phyloP scores from a whole-genome alignment of 2,888 invertebrate genomes.

The Sarcophaga carnaria region DNA sequence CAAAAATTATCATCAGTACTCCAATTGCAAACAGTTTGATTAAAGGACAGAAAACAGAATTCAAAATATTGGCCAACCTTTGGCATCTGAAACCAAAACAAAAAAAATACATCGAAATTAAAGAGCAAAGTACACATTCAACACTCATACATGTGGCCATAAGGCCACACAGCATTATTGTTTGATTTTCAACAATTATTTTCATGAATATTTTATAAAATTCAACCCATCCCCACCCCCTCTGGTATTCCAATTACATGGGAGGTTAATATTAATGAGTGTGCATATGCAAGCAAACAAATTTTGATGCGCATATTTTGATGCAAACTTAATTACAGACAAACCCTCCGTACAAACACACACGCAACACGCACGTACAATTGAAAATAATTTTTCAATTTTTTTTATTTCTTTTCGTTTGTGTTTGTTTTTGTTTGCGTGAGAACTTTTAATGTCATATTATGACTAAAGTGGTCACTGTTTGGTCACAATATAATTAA shows the following conservation, averaged over 20 bases:
- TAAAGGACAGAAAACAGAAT: too few species aligned
- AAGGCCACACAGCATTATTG: not conserved
- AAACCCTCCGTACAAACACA: slow-evolving; percentile 36
- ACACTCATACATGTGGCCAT: not conserved
- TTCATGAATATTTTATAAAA: not conserved
- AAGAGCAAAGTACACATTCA: not conserved
- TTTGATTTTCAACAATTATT: not conserved
- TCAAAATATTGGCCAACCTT: too few species aligned
- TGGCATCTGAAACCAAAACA: too few species aligned
- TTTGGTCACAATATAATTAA: slow-evolving; percentile 67
- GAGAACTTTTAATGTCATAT: slow-evolving; percentile 53
- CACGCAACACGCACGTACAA: slow-evolving; percentile 26
- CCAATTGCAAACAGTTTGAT: too few species aligned
- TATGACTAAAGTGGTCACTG: slow-evolving; percentile 66
- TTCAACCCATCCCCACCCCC: not conserved
- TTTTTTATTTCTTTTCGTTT: too few species aligned
- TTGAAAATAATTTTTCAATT: too few species aligned
- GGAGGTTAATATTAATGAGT: not conserved
- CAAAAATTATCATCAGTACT: too few species aligned
- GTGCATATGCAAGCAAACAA: not conserved
- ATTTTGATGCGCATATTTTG: too few species aligned
- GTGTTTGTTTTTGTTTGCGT: slow-evolving; percentile 10
- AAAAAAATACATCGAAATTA: not conserved
- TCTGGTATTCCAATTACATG: not conserved
- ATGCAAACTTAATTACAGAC: too few species aligned